phyloP scores from a whole-genome alignment of 2,888 invertebrate genomes.

The Noctua comes region DNA sequence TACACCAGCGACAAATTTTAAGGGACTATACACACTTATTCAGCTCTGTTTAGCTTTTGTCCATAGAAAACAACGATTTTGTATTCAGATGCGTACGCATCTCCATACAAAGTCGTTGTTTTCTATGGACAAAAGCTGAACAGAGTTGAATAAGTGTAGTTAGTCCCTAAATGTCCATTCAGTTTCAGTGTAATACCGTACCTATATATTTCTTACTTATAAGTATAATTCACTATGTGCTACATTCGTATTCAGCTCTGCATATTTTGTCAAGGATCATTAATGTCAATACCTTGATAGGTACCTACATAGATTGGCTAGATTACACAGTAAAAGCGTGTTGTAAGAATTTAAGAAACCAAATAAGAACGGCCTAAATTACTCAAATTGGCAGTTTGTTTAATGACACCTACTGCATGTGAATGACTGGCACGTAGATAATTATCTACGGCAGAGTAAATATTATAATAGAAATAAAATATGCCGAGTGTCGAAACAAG shows the following conservation, averaged over 20 bases:
- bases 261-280: neutral
- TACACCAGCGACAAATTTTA: constrained; percentile 19
- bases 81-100: too few relatives aligned
- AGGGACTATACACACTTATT: too few relatives aligned
- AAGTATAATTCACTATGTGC: neutral
- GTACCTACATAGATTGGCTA: constrained; percentile 34
- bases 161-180: neutral
- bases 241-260: neutral
- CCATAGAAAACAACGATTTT: too few relatives aligned
- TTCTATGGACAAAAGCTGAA: too few relatives aligned
- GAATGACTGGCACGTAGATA: constrained; percentile 54
- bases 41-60: too few relatives aligned
- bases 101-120: too few relatives aligned
- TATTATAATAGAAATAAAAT: constrained; percentile 53
- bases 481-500: constrained; percentile 16
- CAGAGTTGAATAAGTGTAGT: too few relatives aligned
- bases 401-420: constrained; percentile 41
- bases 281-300: constrained; percentile 20
- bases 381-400: constrained; percentile 49
- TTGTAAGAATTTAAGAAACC: constrained; percentile 50
- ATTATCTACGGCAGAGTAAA: constrained; percentile 50
- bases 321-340: constrained; percentile 35
- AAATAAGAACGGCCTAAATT: constrained; percentile 57
- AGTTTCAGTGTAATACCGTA: neutral
- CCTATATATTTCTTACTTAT: neutral